These are phyloP conservation scores for Cacatua alba DNA, from an alignment of 2,113 vertebrate species.

Conservation along the genomic window DNA sequence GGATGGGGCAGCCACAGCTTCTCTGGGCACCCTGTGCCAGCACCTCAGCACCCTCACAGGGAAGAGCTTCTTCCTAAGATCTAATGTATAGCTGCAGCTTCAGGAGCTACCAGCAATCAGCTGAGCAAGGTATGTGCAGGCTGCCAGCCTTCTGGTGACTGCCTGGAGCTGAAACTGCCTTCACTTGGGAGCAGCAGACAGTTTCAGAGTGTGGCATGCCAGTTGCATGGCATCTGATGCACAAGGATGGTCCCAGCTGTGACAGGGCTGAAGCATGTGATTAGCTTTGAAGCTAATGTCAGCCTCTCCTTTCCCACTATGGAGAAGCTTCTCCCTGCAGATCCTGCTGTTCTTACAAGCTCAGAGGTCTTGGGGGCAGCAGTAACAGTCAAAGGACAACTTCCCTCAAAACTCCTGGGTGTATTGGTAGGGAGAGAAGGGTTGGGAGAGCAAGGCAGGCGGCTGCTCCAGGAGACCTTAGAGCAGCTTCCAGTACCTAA, in stretches of 20 bases:
- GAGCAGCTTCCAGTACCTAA: neutral
- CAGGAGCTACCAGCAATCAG: neutral
- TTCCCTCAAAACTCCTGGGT: neutral
- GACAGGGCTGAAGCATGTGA: neutral
- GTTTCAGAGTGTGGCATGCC: neutral
- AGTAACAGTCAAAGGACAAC: neutral
- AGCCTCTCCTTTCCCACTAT: neutral
- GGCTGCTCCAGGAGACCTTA: neutral
- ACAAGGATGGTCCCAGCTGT: fast-evolving
- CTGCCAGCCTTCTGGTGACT: neutral
- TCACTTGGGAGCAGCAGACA: neutral
- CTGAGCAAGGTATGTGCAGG: neutral
- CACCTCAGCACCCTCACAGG: neutral
- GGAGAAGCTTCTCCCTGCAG: neutral
- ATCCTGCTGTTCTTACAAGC: neutral
- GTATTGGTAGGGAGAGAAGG: neutral
- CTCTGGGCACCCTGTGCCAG: neutral
- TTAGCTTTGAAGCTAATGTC: neutral
- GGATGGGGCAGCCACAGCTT: neutral
- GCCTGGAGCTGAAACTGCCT: neutral
- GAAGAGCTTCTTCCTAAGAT: neutral
- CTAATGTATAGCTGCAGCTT: neutral
- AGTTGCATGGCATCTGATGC: neutral
- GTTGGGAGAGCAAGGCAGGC: neutral
- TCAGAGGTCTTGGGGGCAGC: neutral